Evolutionary conservation across 2,113 vertebrate species (phyloP).

Genomic region (Callocephalon fimbriatum): DNA sequence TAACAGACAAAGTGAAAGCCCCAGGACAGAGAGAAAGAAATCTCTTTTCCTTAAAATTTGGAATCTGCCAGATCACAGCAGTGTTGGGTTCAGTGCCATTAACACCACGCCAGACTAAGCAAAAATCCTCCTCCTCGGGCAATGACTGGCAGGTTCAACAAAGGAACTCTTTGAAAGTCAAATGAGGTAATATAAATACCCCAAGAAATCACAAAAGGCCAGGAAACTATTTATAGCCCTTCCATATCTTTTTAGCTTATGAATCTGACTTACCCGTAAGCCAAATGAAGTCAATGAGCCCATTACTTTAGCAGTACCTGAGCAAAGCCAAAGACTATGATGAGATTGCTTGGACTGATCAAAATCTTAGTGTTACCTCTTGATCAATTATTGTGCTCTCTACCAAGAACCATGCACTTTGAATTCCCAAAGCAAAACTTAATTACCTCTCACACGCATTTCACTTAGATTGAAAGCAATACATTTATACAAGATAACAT

Average conservation of each 20-base stretch:
- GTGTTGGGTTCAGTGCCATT: not conserved
- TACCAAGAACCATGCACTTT: not conserved
- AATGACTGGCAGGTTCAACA: not conserved
- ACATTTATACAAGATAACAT: not conserved
- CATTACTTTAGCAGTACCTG: not conserved
- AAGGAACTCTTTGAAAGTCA: not conserved
- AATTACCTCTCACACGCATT: not conserved
- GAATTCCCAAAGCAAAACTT: not conserved
- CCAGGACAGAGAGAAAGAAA: not conserved
- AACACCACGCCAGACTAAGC: not conserved
- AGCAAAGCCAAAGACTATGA: not conserved
- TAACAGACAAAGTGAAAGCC: conserved; percentile 8
- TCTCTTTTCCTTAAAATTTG: not conserved
- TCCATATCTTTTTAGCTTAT: not conserved
- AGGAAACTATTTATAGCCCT: not conserved
- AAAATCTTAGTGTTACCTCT: not conserved
- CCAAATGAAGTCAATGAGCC: not conserved
- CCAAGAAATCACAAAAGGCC: not conserved
- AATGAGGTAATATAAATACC: not conserved
- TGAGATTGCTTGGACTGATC: not conserved
- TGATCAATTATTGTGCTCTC: not conserved
- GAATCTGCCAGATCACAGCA: not conserved
- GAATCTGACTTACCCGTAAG: not conserved
- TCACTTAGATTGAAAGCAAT: not conserved
- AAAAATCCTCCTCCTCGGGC: not conserved